Evolutionary conservation across 2,797 vertebrate genomes (phyloP), one percentile per base, ranked within the genome.

Genomic region (Pyrrhura leucotis): DNA sequence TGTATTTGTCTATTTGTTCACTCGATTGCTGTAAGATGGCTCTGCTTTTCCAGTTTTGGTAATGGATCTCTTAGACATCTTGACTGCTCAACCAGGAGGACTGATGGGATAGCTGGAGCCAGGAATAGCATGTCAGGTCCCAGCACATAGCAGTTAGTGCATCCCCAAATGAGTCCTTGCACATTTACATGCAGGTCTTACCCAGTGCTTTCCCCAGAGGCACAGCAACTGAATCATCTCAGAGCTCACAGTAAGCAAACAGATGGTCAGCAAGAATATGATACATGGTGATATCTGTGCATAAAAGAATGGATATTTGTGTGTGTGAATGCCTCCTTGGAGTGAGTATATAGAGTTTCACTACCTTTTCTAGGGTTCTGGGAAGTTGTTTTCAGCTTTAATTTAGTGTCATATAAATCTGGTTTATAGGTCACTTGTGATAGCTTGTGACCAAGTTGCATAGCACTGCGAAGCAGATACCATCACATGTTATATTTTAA

Each of bases 361-460:
- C 73, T 93, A 95, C 89, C 76, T 97, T 96, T 97, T 94, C 95
- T 91, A 88, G 89, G 77, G 77, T 86, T 96, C 90, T 95, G 44
- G 61, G 82, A 95, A 97, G 95, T 96, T 97, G 94, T 98, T 98
- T 97, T 89, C 97, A 95, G 93, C 85, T 97, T 94, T 95, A 96
- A 96, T 96, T 94, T 92, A 98, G 88, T 96, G 94, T 91, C 91
- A 93, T 94, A 96, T 97, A 98, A 97, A 98, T 96, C 94, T 96
- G 75, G 88, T 97, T 98, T 98, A 97, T 95, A 97, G 90, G 91
- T 97, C 97, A 94, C 68, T 90, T 94, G 91, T 92, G 96, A 95
- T 92, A 80, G 71, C 67, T 96, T 93, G 94, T 86, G 88, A 97
- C 94, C 62, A 59, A 96, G 89, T 95, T 95, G 92, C 67, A 69